phyloP scores from a whole-genome alignment of 2,888 invertebrate species.

The Myopa testacea region DNA sequence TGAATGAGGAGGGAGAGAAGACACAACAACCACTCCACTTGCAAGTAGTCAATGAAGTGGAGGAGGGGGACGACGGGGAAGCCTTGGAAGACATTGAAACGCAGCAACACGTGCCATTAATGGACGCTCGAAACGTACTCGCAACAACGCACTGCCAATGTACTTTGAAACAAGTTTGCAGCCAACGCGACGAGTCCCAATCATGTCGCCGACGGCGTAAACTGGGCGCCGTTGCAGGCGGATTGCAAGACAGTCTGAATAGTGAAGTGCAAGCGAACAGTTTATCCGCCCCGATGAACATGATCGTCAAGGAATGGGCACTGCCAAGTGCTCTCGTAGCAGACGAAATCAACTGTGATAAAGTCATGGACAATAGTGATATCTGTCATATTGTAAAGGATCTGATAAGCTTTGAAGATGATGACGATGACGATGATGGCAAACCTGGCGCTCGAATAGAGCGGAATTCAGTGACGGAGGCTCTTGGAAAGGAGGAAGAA shows the following conservation, averaged over 20 bases:
- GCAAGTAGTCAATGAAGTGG: slow-evolving; percentile 16
- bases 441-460: background rate
- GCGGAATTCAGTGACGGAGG: slow-evolving; percentile 26
- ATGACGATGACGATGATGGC: slow-evolving; percentile 47
- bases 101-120: slow-evolving; percentile 40
- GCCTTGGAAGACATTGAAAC: slow-evolving; percentile 24
- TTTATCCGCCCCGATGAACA: slow-evolving; percentile 32
- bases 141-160: slow-evolving; percentile 37
- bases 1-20: background rate
- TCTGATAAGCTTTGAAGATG: slow-evolving; percentile 65
- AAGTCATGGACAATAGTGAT: slow-evolving; percentile 44
- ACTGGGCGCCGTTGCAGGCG: slow-evolving; percentile 46
- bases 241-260: slow-evolving; percentile 41
- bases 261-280: slow-evolving; percentile 36
- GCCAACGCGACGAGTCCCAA: background rate
- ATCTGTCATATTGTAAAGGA: slow-evolving; percentile 55
- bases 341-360: slow-evolving; percentile 53
- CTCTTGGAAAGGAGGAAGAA: slow-evolving; percentile 3
- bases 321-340: background rate
- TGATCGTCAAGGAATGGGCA: slow-evolving; percentile 26
- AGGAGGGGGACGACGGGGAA: background rate
- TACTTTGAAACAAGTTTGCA: slow-evolving; percentile 25
- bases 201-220: slow-evolving; percentile 43
- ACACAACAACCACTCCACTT: slow-evolving; percentile 6
- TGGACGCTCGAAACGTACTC: slow-evolving; percentile 9